Base-by-base conservation (phyloP, 2,888 invertebrate genomes). In the Chaetogeoica ovagalla region DNA sequence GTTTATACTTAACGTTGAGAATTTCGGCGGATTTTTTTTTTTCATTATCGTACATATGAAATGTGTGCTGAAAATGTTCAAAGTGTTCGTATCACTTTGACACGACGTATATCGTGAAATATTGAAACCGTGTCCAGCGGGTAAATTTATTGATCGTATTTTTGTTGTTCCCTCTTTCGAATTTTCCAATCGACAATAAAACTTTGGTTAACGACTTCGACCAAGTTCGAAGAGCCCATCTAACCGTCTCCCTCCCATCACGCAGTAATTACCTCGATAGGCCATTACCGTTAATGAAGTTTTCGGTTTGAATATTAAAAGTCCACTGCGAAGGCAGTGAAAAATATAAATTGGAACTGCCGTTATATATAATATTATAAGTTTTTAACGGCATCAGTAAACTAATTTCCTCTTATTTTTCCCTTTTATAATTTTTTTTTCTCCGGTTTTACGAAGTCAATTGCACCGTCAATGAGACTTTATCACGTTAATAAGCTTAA, bases 251-350 rank as follows among this genome's bases (percentile, higher is more conserved):
- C 37, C 79, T 13, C 68, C 15, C 48, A 13, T 13, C 48, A 43
- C 15, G 48, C 17, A 7, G 7, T 79, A 79, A 79, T 79, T 71
- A 79, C 79, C 57, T 70, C 63, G 55, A 79, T 63, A 43, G 62
- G 79, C 79, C 79, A 79, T 79, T 79, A 79, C 63, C 55, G 71
- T 71, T 79, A 79, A 79, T 71, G 79, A 79, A 79, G 70, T 79
- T 79, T 79, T 79, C 19, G 39, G 79, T 79, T 79, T 79, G 79
- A 79, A 79, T 79, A 79, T 79, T 79, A 79, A 79, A 71, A 71
- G 71, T 79, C 63, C 30, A 37, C 63, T 21, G 48, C 48, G 70
- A 55, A 63, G 63, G 71, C 39, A 48, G 48, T 75, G 66, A 71
- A 71, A 79, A 65, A 57, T 71, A 79, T 79, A 79, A 70, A 79